Conservation (phyloP, 2,797 vertebrate species). For the Pempheris klunzingeri region DNA sequence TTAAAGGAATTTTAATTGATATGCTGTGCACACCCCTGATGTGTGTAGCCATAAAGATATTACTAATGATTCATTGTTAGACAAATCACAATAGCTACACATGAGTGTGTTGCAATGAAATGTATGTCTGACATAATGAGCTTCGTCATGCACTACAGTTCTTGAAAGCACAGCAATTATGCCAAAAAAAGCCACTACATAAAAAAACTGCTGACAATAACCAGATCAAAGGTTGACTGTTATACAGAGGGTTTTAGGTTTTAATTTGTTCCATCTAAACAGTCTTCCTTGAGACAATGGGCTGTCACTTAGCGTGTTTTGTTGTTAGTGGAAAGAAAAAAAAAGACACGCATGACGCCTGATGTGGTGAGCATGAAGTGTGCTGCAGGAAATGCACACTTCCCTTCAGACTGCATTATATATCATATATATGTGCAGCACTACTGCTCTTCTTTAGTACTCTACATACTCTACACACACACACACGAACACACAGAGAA, state of each 20-base stretch:
- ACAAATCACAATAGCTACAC: neutral
- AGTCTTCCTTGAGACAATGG: neutral
- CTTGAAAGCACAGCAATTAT: neutral
- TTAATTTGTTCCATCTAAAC: neutral
- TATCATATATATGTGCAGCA: neutral
- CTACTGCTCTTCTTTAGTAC: neutral
- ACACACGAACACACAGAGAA: neutral
- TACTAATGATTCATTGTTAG: conserved; percentile 6
- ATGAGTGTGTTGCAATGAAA: too few species aligned
- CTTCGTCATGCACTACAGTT: neutral
- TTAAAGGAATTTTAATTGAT: too few species aligned
- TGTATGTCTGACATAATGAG: neutral
- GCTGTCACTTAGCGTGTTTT: neutral
- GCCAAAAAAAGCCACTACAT: neutral
- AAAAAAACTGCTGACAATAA: neutral
- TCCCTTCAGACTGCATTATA: neutral
- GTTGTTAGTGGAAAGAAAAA: too few species aligned
- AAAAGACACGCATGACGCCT: neutral
- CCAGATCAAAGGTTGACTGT: neutral
- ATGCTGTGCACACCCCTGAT: too few species aligned
- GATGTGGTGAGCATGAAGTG: neutral
- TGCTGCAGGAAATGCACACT: neutral
- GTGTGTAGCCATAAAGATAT: neutral
- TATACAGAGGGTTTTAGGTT: neutral
- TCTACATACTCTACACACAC: neutral